These are phyloP conservation scores for Auanema freiburgensis DNA, from an alignment of 2,888 invertebrate genomes.

Conservation along the genomic window DNA sequence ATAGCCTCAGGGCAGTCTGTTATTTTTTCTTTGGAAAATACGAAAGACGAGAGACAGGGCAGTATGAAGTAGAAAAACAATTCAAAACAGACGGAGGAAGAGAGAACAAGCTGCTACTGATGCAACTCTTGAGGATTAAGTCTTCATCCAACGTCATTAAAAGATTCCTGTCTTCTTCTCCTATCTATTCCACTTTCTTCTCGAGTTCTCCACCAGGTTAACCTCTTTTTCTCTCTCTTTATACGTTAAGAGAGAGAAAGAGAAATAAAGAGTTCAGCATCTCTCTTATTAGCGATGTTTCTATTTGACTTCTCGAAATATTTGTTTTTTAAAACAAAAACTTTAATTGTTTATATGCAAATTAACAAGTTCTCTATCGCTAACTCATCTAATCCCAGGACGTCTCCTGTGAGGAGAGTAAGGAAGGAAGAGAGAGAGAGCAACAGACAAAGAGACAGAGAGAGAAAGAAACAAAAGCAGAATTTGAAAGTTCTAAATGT, in stretches of 20 bases:
- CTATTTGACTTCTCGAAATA: background rate
- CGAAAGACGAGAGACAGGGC: too few species aligned
- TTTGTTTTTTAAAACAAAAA: background rate
- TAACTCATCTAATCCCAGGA: background rate
- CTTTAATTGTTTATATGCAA: background rate
- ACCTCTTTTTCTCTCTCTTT: conserved; percentile 4
- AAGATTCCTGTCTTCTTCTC: background rate
- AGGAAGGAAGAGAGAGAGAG: conserved; percentile 4
- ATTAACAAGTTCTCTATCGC: background rate
- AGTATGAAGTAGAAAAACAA: too few species aligned
- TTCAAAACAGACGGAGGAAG: too few species aligned
- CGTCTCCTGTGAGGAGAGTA: background rate
- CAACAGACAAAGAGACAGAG: background rate
- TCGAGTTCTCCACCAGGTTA: background rate
- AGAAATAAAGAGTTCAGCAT: conserved; percentile 1
- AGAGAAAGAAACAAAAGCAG: background rate
- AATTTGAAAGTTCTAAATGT: too few species aligned
- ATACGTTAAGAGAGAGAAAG: background rate
- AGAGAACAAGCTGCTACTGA: too few species aligned
- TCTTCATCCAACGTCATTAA: too few species aligned
- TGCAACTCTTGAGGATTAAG: too few species aligned
- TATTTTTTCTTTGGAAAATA: too few species aligned
- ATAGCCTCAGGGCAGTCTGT: too few species aligned
- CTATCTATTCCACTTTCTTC: too few species aligned
- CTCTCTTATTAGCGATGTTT: background rate